Conservation (phyloP, 2,113 vertebrate species). For the Grus americana region DNA sequence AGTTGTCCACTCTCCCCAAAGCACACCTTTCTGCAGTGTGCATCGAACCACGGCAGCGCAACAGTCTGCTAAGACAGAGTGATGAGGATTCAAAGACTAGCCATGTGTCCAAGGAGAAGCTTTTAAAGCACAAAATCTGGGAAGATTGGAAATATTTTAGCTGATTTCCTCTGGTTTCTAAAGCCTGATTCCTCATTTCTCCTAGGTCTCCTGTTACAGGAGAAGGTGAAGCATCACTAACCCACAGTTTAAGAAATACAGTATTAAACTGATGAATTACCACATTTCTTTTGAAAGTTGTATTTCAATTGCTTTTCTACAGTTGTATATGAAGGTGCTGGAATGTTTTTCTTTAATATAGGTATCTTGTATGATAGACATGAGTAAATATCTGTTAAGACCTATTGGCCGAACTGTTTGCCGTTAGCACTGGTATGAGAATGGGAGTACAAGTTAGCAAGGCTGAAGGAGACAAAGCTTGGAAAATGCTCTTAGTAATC, state of each 20-base stretch:
- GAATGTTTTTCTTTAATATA: neutral
- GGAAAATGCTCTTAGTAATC: neutral
- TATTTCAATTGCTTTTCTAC: neutral
- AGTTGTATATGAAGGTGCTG: neutral
- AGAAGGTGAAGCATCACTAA: neutral
- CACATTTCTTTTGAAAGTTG: neutral
- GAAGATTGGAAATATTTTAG: neutral
- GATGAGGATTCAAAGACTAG: neutral
- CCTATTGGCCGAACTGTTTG: neutral
- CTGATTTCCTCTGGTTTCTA: neutral
- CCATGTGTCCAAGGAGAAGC: neutral
- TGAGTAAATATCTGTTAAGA: neutral
- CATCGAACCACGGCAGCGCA: neutral
- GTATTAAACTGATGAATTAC: neutral
- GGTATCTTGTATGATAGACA: neutral
- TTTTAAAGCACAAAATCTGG: neutral
- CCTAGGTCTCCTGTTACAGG: neutral
- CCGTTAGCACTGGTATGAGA: neutral
- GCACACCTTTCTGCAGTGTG: neutral
- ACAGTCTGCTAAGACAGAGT: neutral
- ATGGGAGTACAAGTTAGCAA: neutral
- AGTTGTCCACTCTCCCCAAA: neutral
- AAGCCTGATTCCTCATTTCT: neutral
- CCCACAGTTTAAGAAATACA: neutral
- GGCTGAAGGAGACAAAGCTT: neutral